These are phyloP conservation scores for Malaclemys terrapin DNA, from an alignment of 2,113 vertebrate species.

Conservation along the genomic window DNA sequence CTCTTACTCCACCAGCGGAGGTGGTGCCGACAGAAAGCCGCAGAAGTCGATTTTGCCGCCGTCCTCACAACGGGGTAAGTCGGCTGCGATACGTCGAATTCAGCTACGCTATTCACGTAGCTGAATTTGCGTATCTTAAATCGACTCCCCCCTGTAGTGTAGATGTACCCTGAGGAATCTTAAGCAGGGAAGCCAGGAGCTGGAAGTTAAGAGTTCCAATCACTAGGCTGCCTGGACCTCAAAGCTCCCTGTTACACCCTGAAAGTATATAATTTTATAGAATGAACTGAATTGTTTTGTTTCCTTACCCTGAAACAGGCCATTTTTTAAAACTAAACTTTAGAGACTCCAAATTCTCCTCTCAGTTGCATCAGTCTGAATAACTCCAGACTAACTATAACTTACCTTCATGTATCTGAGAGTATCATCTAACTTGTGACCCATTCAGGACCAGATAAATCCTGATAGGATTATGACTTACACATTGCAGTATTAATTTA, in stretches of 20 bases:
- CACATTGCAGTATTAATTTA: rapidly evolving
- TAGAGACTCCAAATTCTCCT: conserved; percentile 65
- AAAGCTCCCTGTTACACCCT: no score
- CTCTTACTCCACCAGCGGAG: no score
- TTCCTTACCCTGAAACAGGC: conserved; percentile 58
- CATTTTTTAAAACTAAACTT: conserved; percentile 73
- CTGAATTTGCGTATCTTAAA: no score
- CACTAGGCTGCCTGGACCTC: no score
- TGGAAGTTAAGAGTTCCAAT: not conserved
- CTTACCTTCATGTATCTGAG: not conserved
- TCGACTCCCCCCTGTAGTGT: no score
- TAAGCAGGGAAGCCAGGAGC: not conserved
- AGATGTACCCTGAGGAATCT: not conserved
- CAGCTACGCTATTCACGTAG: no score
- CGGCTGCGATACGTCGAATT: no score
- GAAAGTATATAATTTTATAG: not conserved
- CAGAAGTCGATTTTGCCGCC: no score
- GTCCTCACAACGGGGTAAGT: no score
- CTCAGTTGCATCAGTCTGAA: conserved; percentile 44
- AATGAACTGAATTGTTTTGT: conserved; percentile 67
- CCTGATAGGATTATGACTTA: not conserved
- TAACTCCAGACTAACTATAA: conserved; percentile 10
- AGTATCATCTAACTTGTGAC: not conserved
- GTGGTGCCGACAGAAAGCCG: no score
- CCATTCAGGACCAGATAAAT: not conserved